These are phyloP conservation scores for Loripinus fragilis DNA, from an alignment of 2,888 invertebrate genomes.

Conservation along the genomic window DNA sequence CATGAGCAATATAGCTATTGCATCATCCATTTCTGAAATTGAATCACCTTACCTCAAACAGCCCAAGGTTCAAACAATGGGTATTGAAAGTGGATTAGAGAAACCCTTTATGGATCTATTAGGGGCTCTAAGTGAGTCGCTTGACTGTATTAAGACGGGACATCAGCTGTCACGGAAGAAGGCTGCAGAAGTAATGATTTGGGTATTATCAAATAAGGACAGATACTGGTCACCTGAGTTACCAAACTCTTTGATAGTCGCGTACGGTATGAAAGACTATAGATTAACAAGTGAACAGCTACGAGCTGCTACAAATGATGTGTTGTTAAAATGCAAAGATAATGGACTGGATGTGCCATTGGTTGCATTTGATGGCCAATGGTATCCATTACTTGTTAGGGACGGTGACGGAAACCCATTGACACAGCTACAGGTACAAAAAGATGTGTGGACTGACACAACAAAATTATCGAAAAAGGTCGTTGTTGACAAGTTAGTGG, in stretches of 20 bases:
- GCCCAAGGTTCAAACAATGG: not conserved
- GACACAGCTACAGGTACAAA: constrained; percentile 26
- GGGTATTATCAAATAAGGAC: constrained; percentile 31
- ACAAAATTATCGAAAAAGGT: constrained; percentile 21
- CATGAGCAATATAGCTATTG: not conserved
- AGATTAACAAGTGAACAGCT: constrained; percentile 23
- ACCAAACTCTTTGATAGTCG: constrained; percentile 22
- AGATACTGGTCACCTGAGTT: constrained; percentile 18
- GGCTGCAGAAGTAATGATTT: constrained; percentile 39
- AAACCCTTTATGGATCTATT: too few species aligned
- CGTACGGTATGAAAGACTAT: constrained; percentile 43
- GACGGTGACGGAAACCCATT: constrained; percentile 27
- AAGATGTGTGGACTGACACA: constrained; percentile 32
- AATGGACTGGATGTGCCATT: constrained; percentile 25
- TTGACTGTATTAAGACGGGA: not conserved
- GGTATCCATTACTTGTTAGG: constrained; percentile 30
- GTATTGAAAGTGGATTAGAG: not conserved
- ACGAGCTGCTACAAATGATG: constrained; percentile 22
- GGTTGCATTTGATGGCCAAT: constrained; percentile 41
- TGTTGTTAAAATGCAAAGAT: constrained; percentile 25
- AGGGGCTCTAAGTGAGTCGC: not conserved
- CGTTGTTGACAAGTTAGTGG: not conserved
- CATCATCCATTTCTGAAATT: not conserved
- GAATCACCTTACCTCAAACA: not conserved
- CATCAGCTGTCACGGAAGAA: constrained; percentile 30